These are phyloP conservation scores for Limnephilus rhombicus DNA, from an alignment of 2,888 invertebrate species.

Conservation along the genomic window DNA sequence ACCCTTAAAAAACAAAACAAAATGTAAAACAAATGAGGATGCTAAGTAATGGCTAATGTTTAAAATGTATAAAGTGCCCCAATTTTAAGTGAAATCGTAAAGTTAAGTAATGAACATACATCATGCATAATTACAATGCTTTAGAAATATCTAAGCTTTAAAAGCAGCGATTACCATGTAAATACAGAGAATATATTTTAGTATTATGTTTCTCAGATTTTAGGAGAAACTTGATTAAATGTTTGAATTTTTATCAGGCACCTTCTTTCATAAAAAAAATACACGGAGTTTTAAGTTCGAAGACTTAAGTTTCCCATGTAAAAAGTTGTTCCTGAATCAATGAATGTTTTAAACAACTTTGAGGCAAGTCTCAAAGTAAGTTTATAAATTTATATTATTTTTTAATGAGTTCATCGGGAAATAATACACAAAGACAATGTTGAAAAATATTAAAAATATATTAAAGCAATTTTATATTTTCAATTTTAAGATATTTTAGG, in stretches of 20 bases:
- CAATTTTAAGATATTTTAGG: no score
- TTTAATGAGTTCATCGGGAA: no score
- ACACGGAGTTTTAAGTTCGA: background rate
- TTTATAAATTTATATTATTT: no score
- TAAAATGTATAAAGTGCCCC: background rate
- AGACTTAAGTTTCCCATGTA: background rate
- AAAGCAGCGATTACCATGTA: background rate
- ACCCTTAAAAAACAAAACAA: background rate
- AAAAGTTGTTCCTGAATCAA: background rate
- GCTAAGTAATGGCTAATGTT: background rate
- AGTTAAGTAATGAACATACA: slow-evolving; percentile 12
- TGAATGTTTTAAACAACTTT: background rate
- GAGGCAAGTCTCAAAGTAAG: no score
- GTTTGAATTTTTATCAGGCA: background rate
- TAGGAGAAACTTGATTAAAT: background rate
- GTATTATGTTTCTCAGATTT: background rate
- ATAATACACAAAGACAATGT: no score
- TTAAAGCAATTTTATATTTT: no score
- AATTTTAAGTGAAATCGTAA: background rate
- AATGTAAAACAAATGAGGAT: slow-evolving; percentile 2
- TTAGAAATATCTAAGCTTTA: background rate
- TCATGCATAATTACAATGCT: background rate
- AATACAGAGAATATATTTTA: background rate
- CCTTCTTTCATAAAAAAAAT: background rate
- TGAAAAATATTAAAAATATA: no score